phyloP scores from a whole-genome alignment of 2,113 vertebrate genomes.

The Addax nasomaculatus region DNA sequence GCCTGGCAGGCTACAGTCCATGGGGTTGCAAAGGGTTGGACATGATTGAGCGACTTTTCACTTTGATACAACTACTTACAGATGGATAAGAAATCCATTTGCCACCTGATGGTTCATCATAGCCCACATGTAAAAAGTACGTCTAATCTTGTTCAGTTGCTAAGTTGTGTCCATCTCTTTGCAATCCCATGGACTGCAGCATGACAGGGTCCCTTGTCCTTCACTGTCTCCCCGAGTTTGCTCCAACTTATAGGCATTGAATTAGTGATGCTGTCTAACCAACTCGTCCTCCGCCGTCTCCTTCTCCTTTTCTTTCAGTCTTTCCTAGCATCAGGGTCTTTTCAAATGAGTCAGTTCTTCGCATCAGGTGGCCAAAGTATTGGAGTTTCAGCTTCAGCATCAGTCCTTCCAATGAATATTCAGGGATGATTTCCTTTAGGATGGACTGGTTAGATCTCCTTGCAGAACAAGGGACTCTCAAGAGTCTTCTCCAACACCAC shows the following conservation, averaged over 20 bases:
- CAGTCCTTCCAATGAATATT: background rate
- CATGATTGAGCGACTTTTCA: background rate
- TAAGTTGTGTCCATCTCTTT: background rate
- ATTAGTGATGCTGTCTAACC: background rate
- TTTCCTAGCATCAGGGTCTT: background rate
- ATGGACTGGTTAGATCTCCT: no score
- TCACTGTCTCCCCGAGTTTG: background rate
- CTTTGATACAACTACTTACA: conserved; percentile 21
- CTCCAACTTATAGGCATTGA: background rate
- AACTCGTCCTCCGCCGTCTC: background rate
- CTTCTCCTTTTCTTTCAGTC: background rate
- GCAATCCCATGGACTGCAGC: background rate
- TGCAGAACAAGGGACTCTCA: no score
- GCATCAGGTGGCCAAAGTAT: background rate
- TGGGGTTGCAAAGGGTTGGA: background rate
- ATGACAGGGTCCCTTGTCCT: background rate
- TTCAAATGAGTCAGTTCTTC: background rate
- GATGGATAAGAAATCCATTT: conserved; percentile 41
- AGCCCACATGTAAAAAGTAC: background rate
- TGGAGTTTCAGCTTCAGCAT: background rate
- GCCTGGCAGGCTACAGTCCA: background rate
- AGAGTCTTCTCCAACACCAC: no score
- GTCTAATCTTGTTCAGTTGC: background rate
- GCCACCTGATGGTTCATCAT: background rate
- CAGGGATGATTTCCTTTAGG: background rate